A percentile compares a stretch with the other conserved stretches of the same genome.
These are phyloP conservation scores for Crypturellus tataupa DNA, from an alignment of 2,797 vertebrate genomes.

Conservation along the genomic window DNA sequence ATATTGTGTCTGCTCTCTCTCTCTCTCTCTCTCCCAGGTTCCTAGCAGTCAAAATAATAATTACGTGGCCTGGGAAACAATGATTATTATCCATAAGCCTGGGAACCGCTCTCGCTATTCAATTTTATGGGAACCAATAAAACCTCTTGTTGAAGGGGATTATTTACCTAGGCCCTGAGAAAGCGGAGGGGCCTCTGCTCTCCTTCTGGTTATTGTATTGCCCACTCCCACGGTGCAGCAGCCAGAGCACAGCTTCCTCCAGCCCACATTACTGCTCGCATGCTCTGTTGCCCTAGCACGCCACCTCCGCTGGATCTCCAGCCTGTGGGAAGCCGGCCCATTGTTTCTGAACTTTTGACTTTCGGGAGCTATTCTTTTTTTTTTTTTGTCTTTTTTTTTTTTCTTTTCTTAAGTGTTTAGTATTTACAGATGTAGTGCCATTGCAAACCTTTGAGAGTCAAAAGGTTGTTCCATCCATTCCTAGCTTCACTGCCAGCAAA, in stretches of 20 bases:
- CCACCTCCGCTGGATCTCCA: neutral
- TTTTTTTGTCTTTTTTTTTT: no score
- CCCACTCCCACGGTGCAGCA: neutral
- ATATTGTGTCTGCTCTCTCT: neutral
- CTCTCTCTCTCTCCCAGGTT: neutral
- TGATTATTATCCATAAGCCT: constrained; percentile 46
- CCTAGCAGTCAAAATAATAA: constrained; percentile 52
- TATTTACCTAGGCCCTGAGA: constrained; percentile 71
- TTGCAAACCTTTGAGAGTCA: neutral
- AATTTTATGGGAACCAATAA: constrained; percentile 45
- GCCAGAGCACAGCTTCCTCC: constrained; percentile 22
- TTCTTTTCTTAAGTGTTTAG: neutral
- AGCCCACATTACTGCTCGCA: constrained; percentile 17
- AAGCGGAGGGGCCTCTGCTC: constrained; percentile 12
- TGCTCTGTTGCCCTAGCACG: neutral
- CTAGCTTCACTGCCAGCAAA: neutral
- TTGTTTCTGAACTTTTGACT: constrained; percentile 22
- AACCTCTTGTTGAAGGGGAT: constrained; percentile 25
- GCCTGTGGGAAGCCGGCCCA: neutral
- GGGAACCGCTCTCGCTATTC: constrained; percentile 59
- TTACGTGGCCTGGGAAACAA: constrained; percentile 51
- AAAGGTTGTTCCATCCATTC: neutral
- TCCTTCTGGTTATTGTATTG: constrained; percentile 66
- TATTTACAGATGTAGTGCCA: rapidly evolving
- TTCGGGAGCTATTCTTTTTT: neutral